A percentile compares a stretch with the other conserved stretches of the same genome.
Evolutionary conservation across 2,888 invertebrate species (phyloP).

Genomic region (Nymphalis urticae): DNA sequence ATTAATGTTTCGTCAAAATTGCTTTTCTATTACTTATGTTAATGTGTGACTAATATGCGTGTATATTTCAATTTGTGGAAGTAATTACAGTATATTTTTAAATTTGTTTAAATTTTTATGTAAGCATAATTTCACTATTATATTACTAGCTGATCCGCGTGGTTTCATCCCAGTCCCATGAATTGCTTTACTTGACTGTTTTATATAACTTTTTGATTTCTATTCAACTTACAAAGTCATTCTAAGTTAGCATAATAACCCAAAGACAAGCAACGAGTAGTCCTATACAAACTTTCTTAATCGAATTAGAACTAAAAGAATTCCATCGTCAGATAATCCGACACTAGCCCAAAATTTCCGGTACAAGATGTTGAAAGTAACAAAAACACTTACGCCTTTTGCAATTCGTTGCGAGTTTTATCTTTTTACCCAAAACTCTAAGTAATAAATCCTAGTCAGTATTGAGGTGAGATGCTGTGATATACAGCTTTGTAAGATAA

Average conservation of each 20-base stretch:
- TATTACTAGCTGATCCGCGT: too few species aligned
- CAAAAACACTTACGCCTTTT: constrained; percentile 31
- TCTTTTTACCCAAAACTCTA: constrained; percentile 33
- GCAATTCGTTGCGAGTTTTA: constrained; percentile 34
- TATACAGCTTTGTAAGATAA: constrained; percentile 34
- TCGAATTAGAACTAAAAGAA: constrained; percentile 3
- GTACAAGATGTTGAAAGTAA: constrained; percentile 24
- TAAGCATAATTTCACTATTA: too few species aligned
- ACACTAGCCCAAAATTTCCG: constrained; percentile 16
- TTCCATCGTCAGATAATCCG: constrained; percentile 1
- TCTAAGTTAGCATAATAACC: background rate
- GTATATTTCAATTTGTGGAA: too few species aligned
- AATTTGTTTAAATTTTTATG: too few species aligned
- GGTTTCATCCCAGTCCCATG: too few species aligned
- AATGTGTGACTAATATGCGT: too few species aligned
- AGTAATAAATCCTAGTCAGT: constrained; percentile 39
- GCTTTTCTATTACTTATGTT: background rate
- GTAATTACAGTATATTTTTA: too few species aligned
- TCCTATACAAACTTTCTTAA: background rate
- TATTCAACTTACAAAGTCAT: background rate
- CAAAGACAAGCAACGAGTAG: background rate
- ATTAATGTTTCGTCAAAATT: background rate
- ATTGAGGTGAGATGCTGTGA: constrained; percentile 40
- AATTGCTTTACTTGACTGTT: too few species aligned
- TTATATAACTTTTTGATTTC: background rate